These are phyloP conservation scores for Cheilosia soror DNA, from an alignment of 2,888 invertebrate genomes.

Conservation along the genomic window DNA sequence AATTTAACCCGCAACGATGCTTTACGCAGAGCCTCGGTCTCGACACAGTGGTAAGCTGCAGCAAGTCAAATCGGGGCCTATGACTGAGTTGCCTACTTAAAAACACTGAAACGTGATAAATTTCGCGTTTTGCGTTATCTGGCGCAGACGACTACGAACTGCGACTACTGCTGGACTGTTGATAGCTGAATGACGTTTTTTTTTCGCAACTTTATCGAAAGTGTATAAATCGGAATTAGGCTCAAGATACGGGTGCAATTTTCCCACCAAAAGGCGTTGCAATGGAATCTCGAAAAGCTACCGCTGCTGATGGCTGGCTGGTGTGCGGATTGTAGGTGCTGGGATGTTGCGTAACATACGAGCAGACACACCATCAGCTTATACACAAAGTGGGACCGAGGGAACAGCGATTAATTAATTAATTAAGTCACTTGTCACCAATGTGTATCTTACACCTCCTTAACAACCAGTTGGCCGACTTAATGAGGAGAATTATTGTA, in stretches of 20 bases:
- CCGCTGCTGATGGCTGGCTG: neutral
- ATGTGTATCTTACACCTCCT: slow-evolving; percentile 73
- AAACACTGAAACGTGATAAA: slow-evolving; percentile 51
- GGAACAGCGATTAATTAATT: slow-evolving; percentile 71
- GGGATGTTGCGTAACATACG: slow-evolving; percentile 51
- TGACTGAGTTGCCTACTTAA: slow-evolving; percentile 34
- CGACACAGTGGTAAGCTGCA: neutral
- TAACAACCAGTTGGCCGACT: slow-evolving; percentile 70
- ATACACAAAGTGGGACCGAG: slow-evolving; percentile 17
- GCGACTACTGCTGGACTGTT: slow-evolving; percentile 12
- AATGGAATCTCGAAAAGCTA: neutral
- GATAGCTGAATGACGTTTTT: slow-evolving; percentile 45
- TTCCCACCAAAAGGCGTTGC: slow-evolving; percentile 51
- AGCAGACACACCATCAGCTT: neutral
- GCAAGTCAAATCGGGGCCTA: neutral
- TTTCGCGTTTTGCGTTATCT: slow-evolving; percentile 66
- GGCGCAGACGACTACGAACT: slow-evolving; percentile 33
- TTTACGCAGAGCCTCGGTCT: neutral
- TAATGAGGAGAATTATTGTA: slow-evolving; percentile 74
- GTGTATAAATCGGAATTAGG: slow-evolving; percentile 53
- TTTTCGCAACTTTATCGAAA: slow-evolving; percentile 58
- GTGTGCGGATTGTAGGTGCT: slow-evolving; percentile 32
- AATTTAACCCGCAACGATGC: slow-evolving; percentile 30
- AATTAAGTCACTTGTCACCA: slow-evolving; percentile 74
- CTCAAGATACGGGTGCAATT: slow-evolving; percentile 31